Evolutionary conservation across 2,888 invertebrate genomes (phyloP).

Genomic region (Beris chalybata): DNA sequence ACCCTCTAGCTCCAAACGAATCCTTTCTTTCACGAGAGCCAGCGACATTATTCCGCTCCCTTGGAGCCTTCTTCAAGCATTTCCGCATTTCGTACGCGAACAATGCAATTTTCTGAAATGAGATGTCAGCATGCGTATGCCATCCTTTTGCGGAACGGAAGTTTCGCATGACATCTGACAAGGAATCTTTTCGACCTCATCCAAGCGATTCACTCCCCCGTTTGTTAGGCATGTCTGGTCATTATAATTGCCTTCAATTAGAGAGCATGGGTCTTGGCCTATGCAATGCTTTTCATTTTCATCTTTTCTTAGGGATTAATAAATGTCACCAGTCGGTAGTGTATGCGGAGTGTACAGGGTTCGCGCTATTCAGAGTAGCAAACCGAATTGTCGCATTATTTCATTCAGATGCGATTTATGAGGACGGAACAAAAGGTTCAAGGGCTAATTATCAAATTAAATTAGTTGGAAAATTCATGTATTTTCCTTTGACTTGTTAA

Average conservation of each 20-base stretch:
- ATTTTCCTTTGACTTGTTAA: too few species aligned
- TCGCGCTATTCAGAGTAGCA: background rate
- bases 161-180: constrained; percentile 31
- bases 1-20: too few species aligned
- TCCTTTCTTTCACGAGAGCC: too few species aligned
- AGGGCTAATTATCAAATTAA: constrained; percentile 15
- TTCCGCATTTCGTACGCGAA: constrained; percentile 1
- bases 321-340: too few species aligned
- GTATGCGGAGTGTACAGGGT: too few species aligned
- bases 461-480: constrained; percentile 14
- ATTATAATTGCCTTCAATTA: constrained; percentile 29
- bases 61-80: constrained; percentile 12
- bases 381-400: constrained; percentile 4
- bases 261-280: constrained; percentile 14
- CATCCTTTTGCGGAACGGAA: constrained; percentile 20
- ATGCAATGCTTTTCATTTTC: too few species aligned
- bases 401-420: background rate
- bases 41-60: background rate
- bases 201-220: constrained; percentile 16
- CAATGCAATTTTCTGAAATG: constrained; percentile 18
- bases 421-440: background rate
- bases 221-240: constrained; percentile 12
- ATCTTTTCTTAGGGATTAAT: too few species aligned
- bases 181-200: constrained; percentile 23
- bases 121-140: constrained; percentile 23